Base-by-base conservation (phyloP, 2,888 invertebrate species). In the Eristalinus aeneus region DNA sequence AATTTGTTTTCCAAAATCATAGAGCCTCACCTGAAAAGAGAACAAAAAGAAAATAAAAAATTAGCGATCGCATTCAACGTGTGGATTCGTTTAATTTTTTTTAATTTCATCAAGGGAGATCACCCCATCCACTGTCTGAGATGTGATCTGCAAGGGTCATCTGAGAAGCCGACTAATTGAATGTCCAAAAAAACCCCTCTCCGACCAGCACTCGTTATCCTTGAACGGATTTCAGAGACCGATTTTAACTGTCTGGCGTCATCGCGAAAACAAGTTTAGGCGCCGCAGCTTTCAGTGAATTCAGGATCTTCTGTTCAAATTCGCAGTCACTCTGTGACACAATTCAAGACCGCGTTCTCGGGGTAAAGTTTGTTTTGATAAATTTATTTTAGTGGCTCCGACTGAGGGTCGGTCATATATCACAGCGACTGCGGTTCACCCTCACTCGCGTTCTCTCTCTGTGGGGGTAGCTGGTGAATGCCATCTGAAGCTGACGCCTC, bases 391-490 rank as follows among this genome's bases (percentile, higher is more conserved):
- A 75, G 53, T 75, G 75, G 53, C 76, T 34, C 34, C 10, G 34
- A 16, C 39, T 20, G 58, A 60, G 61, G 75, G 80, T 80, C 68
- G 68, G 12, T 64, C 36, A 36, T 76, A 80, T 76, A 67, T 80
- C 76, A 69, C 60, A 78, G 60, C 64, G 64, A 22, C 46, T 67
- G 71, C 23, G 34, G 69, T 84, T 75, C 72, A 79, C 80, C 72
- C 79, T 80, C 72, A 5, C 2, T 27, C 27, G 27, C 2, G 27
- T 27, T 27, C 27, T 27, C 27, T 73, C 68, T 58, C 58, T 46
- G 46, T 16, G 80, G 79, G 84, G 75, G 67, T 67, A 39, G 39
- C n/a, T 75, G 78, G 46, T 67, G 65, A 84, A 74, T 74, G 68
- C 11, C 78, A 74, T 39, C 73, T 39, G 39, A 58, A 36, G 60